Conservation (phyloP, 2,888 invertebrate genomes). For the Pycnomerus fuliginosus region DNA sequence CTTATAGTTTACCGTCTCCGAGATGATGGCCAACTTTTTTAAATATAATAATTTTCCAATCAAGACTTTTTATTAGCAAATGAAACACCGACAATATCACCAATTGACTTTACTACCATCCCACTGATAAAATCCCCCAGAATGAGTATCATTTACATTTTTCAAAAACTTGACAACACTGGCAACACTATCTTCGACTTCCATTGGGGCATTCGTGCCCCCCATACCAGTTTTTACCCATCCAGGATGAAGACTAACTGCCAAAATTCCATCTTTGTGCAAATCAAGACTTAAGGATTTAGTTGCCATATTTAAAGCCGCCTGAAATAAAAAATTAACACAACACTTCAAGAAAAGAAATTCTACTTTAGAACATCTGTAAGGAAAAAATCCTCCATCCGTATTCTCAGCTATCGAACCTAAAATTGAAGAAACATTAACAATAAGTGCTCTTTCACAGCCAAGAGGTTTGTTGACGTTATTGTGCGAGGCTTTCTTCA, state of each 20-base stretch:
- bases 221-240: slow-evolving; percentile 94
- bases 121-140: slow-evolving; percentile 76
- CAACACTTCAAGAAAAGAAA: slow-evolving; percentile 1
- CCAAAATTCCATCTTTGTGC: slow-evolving; percentile 71
- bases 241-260: slow-evolving; percentile 79
- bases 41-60: too few relatives aligned
- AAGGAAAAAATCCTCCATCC: slow-evolving; percentile 80
- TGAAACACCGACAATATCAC: slow-evolving; percentile 59
- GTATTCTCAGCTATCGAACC: slow-evolving; percentile 76
- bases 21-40: too few relatives aligned
- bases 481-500: slow-evolving; percentile 66
- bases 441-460: slow-evolving; percentile 65
- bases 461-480: slow-evolving; percentile 60
- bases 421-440: slow-evolving; percentile 81
- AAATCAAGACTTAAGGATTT: slow-evolving; percentile 82
- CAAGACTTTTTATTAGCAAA: too few relatives aligned
- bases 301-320: slow-evolving; percentile 74
- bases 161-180: slow-evolving; percentile 67
- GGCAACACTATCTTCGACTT: slow-evolving; percentile 65
- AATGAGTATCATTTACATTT: slow-evolving; percentile 63
- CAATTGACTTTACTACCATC: slow-evolving; percentile 74
- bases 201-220: slow-evolving; percentile 74
- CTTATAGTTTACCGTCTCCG: too few relatives aligned
- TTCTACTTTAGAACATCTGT: slow-evolving; percentile 81
- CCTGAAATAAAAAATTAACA: background rate